These are phyloP conservation scores for Cheilosia grossa DNA, from an alignment of 2,888 invertebrate genomes.

Conservation along the genomic window DNA sequence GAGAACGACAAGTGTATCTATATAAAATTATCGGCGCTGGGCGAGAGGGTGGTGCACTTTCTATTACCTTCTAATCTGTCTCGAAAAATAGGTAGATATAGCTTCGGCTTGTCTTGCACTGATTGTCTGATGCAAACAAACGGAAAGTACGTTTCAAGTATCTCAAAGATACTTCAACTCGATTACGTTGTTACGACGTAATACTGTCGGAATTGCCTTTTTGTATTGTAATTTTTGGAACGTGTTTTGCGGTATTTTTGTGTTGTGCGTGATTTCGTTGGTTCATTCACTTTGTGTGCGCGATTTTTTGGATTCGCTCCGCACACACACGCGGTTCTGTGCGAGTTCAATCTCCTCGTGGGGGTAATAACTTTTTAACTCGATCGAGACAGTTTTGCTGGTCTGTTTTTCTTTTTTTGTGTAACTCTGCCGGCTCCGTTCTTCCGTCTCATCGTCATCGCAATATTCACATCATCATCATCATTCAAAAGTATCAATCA, in stretches of 20 bases:
- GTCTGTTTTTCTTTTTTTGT: conserved; percentile 41
- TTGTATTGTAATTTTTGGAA: conserved; percentile 18
- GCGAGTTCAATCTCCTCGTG: conserved; percentile 65
- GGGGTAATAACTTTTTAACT: conserved; percentile 67
- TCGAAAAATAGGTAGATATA: not conserved
- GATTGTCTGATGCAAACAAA: conserved; percentile 9
- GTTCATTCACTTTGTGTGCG: conserved; percentile 53
- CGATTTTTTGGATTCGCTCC: not conserved
- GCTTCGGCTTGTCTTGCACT: conserved; percentile 1
- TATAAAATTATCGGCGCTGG: not conserved
- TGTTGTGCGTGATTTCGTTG: conserved; percentile 10
- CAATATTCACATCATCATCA: conserved; percentile 32
- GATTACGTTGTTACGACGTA: conserved; percentile 60
- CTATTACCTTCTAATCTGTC: conserved; percentile 64
- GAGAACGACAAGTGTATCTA: conserved; percentile 49
- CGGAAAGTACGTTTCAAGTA: conserved; percentile 23
- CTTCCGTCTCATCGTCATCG: conserved; percentile 21
- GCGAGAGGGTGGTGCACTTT: conserved; percentile 61
- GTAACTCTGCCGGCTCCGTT: conserved; percentile 30
- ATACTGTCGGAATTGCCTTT: conserved; percentile 15
- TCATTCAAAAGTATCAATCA: conserved; percentile 64
- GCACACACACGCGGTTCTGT: not conserved
- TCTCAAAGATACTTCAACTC: conserved; percentile 37
- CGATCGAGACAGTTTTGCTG: conserved; percentile 57
- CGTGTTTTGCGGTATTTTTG: conserved; percentile 40